These are phyloP conservation scores for Apoda limacodes DNA, from an alignment of 2,888 invertebrate genomes.

Conservation along the genomic window DNA sequence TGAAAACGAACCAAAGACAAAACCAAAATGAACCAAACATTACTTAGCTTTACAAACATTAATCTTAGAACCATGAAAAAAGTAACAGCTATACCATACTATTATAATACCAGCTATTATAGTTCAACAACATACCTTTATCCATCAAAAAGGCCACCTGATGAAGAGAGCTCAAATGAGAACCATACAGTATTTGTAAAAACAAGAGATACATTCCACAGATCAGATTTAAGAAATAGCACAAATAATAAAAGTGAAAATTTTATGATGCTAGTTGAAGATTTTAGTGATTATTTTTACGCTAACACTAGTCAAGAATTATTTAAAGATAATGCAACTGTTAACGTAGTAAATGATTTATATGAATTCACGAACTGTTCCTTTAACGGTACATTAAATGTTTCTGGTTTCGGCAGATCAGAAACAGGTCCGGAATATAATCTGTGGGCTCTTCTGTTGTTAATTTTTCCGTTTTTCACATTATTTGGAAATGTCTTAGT, in stretches of 20 bases:
- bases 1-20: constrained; percentile 5
- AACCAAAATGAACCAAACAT: constrained; percentile 23
- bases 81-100: constrained; percentile 25
- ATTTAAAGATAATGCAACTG: constrained; percentile 45
- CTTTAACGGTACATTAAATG: constrained; percentile 56
- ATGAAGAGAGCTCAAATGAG: constrained; percentile 18
- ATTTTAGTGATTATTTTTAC: constrained; percentile 83
- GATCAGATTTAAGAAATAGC: constrained; percentile 20
- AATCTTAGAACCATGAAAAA: constrained; percentile 10
- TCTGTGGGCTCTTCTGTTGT: constrained; percentile 87
- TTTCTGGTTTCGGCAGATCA: constrained; percentile 48
- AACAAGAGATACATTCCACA: constrained; percentile 15
- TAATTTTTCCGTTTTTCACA: constrained; percentile 92
- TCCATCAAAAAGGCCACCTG: constrained; percentile 40
- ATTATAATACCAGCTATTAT: constrained; percentile 24
- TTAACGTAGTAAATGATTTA: constrained; percentile 36
- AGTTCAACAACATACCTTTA: constrained; percentile 31
- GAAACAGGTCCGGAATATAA: constrained; percentile 70
- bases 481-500: constrained; percentile 97
- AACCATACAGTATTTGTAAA: constrained; percentile 19
- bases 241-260: constrained; percentile 46
- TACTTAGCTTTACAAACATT: constrained; percentile 15
- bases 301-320: constrained; percentile 68
- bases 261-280: constrained; percentile 77
- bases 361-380: constrained; percentile 65